Percentiles rank a stretch among this genome's conserved stretches.
phyloP scores from a whole-genome alignment of 2,888 invertebrate genomes.

The Petrophora chlorosata region DNA sequence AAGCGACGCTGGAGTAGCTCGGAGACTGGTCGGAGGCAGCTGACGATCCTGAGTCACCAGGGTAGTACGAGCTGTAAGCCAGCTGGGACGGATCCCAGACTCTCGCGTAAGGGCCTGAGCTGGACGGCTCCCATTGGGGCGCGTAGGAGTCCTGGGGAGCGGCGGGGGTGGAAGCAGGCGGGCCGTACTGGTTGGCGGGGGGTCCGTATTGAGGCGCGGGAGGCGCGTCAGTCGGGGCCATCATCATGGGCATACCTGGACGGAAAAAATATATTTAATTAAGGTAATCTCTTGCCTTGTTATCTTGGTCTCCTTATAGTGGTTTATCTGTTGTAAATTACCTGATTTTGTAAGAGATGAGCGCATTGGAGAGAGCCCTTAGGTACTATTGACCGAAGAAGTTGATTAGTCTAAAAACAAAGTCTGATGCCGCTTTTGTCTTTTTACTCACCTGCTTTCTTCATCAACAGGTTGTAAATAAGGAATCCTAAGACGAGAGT shows the following conservation, averaged over 20 bases:
- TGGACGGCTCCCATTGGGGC: constrained; percentile 88
- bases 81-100: constrained; percentile 89
- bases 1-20: constrained; percentile 76
- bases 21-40: constrained; percentile 82
- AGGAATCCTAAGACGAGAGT: constrained; percentile 92
- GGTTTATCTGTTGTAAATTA: too few relatives aligned
- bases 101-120: constrained; percentile 90
- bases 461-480: constrained; percentile 88
- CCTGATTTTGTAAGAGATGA: too few relatives aligned
- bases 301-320: too few relatives aligned
- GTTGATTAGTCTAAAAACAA: too few relatives aligned
- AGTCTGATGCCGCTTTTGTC: too few relatives aligned
- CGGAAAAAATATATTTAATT: constrained; percentile 19
- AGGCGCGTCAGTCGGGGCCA: constrained; percentile 83
- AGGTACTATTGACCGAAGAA: too few relatives aligned
- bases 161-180: constrained; percentile 78
- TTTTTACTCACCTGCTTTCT: constrained; percentile 86
- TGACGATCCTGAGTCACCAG: constrained; percentile 84
- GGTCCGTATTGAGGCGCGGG: constrained; percentile 88
- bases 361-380: too few relatives aligned
- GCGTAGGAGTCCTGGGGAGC: constrained; percentile 88
- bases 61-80: constrained; percentile 89
- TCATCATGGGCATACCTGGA: constrained; percentile 90
- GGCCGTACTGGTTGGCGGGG: constrained; percentile 84
- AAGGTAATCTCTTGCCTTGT: too few relatives aligned